These are phyloP conservation scores for Egretta garzetta DNA, from an alignment of 2,113 vertebrate species.

Conservation along the genomic window DNA sequence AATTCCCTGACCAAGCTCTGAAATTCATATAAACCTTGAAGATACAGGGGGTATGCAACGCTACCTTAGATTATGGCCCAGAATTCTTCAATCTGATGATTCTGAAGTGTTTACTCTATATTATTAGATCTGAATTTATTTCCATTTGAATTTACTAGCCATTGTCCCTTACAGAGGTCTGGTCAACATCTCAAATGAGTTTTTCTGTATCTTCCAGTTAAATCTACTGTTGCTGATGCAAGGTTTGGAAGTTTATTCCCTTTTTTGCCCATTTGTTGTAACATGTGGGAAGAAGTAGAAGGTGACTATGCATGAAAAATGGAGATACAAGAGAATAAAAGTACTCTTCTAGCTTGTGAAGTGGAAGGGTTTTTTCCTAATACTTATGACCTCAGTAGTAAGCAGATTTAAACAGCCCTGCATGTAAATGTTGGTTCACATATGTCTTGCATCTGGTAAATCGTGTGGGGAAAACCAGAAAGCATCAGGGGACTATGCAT, in stretches of 20 bases:
- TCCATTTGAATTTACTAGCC: neutral
- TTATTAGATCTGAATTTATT: neutral
- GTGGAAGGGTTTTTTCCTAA: neutral
- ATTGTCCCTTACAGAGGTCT: neutral
- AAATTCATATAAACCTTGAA: neutral
- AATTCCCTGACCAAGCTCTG: neutral
- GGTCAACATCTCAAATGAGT: neutral
- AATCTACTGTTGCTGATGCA: neutral
- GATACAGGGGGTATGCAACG: accelerated
- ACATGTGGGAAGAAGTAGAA: neutral
- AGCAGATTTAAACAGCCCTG: neutral
- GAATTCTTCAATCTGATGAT: neutral
- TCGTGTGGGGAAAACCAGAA: neutral
- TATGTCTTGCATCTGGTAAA: neutral
- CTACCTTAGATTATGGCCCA: neutral
- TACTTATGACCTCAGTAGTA: neutral
- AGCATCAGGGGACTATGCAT: neutral
- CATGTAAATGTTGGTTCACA: neutral
- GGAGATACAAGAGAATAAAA: neutral
- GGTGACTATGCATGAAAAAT: neutral
- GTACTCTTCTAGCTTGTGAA: neutral
- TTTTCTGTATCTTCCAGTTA: neutral
- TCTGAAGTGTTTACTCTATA: neutral
- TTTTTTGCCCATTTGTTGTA: neutral
- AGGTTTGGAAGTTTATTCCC: neutral